These are phyloP conservation scores for Drosophila nikananu DNA, from an alignment of 1,140 invertebrate species.

Conservation along the genomic window DNA sequence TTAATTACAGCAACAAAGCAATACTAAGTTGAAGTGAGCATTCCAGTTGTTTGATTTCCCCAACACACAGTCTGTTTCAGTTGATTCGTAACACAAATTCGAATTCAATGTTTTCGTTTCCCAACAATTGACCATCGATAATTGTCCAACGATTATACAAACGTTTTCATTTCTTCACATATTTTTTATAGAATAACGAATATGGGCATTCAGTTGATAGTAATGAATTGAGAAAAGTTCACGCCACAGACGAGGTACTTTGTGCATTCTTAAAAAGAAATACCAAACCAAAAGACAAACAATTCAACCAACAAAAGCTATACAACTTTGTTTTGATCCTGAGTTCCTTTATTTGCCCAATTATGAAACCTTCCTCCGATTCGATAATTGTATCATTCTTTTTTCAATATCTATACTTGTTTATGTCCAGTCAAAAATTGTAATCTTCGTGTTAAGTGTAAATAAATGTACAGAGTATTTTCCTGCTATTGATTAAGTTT, in stretches of 20 bases:
- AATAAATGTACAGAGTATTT: slow-evolving; percentile 82
- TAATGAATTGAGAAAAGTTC: slow-evolving; percentile 86
- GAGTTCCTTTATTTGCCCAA: slow-evolving; percentile 69
- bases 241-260: slow-evolving; percentile 86
- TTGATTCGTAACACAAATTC: slow-evolving; percentile 34
- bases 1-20: slow-evolving; percentile 69
- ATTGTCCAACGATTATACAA: slow-evolving; percentile 64
- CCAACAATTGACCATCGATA: slow-evolving; percentile 46
- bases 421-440: slow-evolving; percentile 48
- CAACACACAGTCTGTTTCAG: slow-evolving; percentile 13
- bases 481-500: slow-evolving; percentile 45
- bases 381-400: slow-evolving; percentile 70
- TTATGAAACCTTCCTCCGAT: slow-evolving; percentile 62
- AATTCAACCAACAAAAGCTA: slow-evolving; percentile 56
- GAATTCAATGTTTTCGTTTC: slow-evolving; percentile 39
- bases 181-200: slow-evolving; percentile 85
- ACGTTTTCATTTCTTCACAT: slow-evolving; percentile 76
- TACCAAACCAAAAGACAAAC: slow-evolving; percentile 49
- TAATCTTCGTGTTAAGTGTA: slow-evolving; percentile 78
- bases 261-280: slow-evolving; percentile 80
- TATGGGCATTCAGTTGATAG: slow-evolving; percentile 85
- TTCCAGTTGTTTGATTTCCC: slow-evolving; percentile 41
- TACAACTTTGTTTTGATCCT: slow-evolving; percentile 62
- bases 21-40: slow-evolving; percentile 56
- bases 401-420: slow-evolving; percentile 53